Evolutionary conservation across 2,888 invertebrate species (phyloP).

Genomic region (Ferdinandea cuprea): DNA sequence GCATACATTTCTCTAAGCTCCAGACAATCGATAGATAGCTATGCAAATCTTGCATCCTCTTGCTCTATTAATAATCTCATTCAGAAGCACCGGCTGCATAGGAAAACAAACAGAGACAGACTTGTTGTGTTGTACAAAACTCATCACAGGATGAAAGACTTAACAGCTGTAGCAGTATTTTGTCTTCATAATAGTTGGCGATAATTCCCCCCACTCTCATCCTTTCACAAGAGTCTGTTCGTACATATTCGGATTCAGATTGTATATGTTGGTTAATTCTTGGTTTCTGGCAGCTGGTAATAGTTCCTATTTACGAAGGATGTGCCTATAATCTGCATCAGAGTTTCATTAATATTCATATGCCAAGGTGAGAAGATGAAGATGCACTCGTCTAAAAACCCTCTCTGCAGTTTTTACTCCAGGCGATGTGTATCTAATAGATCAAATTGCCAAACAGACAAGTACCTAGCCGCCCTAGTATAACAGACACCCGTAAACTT

Average conservation of each 20-base stretch:
- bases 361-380: slow-evolving; percentile 58
- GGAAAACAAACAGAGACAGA: slow-evolving; percentile 13
- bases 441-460: slow-evolving; percentile 51
- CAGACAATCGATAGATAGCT: slow-evolving; percentile 24
- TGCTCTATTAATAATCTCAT: slow-evolving; percentile 10
- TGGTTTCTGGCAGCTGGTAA: slow-evolving; percentile 45
- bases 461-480: background rate
- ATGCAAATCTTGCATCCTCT: background rate
- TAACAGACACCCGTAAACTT: background rate
- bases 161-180: slow-evolving; percentile 1
- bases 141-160: slow-evolving; percentile 2
- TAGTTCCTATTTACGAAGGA: slow-evolving; percentile 49
- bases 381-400: slow-evolving; percentile 27
- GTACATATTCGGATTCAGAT: background rate
- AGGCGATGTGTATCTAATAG: slow-evolving; percentile 38
- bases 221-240: background rate
- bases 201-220: background rate
- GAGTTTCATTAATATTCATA: slow-evolving; percentile 55
- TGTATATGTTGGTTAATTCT: slow-evolving; percentile 22
- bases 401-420: slow-evolving; percentile 10
- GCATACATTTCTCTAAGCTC: slow-evolving; percentile 5
- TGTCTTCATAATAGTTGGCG: background rate
- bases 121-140: background rate
- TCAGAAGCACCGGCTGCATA: slow-evolving; percentile 23
- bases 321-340: slow-evolving; percentile 50